These are phyloP conservation scores for Monarcha castaneiventris DNA, from an alignment of 2,113 vertebrate species.

Conservation along the genomic window DNA sequence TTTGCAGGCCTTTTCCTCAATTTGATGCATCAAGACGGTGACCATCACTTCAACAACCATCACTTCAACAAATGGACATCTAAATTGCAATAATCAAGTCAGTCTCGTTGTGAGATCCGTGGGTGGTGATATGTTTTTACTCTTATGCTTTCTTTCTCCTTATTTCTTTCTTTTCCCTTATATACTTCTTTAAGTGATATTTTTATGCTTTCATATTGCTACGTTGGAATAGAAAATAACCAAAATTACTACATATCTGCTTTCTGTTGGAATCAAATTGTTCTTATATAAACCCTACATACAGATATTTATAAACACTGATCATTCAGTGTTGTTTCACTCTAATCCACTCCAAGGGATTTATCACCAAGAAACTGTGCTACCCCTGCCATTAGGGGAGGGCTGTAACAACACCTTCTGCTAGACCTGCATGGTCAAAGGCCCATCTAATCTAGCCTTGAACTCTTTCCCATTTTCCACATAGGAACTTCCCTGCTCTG, in stretches of 20 bases:
- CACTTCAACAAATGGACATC: background rate
- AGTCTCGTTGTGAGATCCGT: fast-evolving
- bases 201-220: background rate
- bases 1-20: background rate
- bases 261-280: background rate
- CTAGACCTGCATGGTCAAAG: background rate
- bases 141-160: background rate
- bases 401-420: background rate
- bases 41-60: background rate
- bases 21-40: background rate
- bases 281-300: background rate
- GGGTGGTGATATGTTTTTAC: background rate
- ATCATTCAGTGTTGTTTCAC: background rate
- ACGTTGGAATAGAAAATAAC: background rate
- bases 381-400: background rate
- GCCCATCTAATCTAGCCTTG: too few species aligned
- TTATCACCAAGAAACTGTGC: background rate
- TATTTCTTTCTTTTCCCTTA: background rate
- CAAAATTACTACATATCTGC: background rate
- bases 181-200: background rate
- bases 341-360: background rate
- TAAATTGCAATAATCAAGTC: background rate
- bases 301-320: background rate
- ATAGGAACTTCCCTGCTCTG: background rate
- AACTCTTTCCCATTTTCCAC: background rate